Conservation (phyloP, 2,113 vertebrate genomes). For the Perca flavescens region DNA sequence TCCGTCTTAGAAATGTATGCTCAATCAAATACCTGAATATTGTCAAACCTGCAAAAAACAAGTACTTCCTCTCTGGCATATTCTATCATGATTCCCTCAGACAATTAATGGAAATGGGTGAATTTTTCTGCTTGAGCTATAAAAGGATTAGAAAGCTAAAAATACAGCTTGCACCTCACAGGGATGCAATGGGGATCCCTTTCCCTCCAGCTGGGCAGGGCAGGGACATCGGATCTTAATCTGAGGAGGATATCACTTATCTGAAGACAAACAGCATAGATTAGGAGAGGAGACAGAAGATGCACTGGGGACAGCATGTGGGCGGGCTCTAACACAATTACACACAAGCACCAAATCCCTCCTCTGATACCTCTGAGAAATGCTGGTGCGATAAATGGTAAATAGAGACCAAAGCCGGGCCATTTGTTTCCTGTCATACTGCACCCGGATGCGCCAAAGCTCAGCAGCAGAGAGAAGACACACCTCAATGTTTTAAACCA, state of each 20-base stretch:
- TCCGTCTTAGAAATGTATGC: constrained; percentile 28
- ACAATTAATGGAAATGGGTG: constrained; percentile 62
- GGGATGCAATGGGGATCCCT: constrained; percentile 70
- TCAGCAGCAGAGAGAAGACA: constrained; percentile 2
- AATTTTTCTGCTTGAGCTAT: constrained; percentile 54
- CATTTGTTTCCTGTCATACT: constrained; percentile 71
- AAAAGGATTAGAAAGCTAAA: constrained; percentile 82
- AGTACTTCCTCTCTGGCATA: constrained; percentile 16
- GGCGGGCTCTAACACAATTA: constrained; percentile 86
- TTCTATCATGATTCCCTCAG: constrained; percentile 39
- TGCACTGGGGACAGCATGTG: constrained; percentile 81
- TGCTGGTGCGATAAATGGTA: constrained; percentile 72
- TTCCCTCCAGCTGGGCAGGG: constrained; percentile 67
- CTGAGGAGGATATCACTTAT: constrained; percentile 83
- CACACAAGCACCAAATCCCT: constrained; percentile 80
- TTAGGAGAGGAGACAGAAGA: constrained; percentile 86
- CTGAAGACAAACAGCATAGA: constrained; percentile 85
- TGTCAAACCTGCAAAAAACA: constrained; percentile 20
- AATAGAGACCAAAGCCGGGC: constrained; percentile 72
- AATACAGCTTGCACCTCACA: constrained; percentile 71
- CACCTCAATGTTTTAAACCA: constrained; percentile 12
- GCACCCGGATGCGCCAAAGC: constrained; percentile 42
- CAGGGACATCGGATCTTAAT: constrained; percentile 79
- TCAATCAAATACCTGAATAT: constrained; percentile 12
- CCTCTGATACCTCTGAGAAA: constrained; percentile 73